phyloP scores from a whole-genome alignment of 2,888 invertebrate genomes.

The Frankliniella fusca region DNA sequence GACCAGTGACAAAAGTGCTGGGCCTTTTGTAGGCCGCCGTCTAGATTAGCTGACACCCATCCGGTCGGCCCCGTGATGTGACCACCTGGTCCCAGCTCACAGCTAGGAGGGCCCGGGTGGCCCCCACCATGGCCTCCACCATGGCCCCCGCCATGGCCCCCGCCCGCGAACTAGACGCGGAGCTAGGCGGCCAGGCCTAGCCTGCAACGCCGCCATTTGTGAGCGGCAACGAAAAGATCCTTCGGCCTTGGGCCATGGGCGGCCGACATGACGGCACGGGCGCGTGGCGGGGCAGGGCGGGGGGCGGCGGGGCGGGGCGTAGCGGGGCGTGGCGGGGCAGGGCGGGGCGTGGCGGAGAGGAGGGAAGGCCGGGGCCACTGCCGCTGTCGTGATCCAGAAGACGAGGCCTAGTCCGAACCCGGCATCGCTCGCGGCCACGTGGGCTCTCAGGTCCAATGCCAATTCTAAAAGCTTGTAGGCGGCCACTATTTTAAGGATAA shows the following conservation, averaged over 20 bases:
- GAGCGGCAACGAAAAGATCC: background rate
- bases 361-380: background rate
- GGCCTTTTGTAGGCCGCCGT: too few species aligned
- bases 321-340: slow-evolving; percentile 20
- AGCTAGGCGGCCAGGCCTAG: too few species aligned
- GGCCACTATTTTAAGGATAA: background rate
- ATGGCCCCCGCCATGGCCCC: background rate
- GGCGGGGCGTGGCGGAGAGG: slow-evolving; percentile 17
- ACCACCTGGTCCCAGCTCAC: too few species aligned
- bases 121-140: background rate
- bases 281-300: background rate
- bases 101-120: background rate
- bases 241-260: background rate
- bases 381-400: background rate
- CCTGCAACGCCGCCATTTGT: too few species aligned
- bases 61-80: too few species aligned
- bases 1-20: too few species aligned
- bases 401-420: background rate
- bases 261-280: background rate
- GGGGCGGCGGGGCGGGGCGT: background rate
- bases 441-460: too few species aligned
- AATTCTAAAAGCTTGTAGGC: too few species aligned
- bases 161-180: background rate
- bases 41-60: too few species aligned
- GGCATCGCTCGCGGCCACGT: too few species aligned